Conservation (phyloP, 2,888 invertebrate species). For the Lordiphosa fenestrarum region DNA sequence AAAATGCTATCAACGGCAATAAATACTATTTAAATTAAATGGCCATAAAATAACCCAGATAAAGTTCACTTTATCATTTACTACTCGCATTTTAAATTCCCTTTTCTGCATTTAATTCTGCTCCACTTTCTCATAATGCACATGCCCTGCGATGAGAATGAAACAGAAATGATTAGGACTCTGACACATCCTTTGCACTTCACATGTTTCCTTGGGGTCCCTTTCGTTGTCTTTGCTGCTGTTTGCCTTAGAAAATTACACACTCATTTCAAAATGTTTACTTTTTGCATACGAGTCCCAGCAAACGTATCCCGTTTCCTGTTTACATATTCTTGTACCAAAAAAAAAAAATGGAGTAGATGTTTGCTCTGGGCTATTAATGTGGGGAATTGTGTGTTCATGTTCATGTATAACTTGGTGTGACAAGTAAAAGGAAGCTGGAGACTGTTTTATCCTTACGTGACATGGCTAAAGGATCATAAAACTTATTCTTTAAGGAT, state of each 20-base stretch:
- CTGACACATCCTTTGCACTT: conserved; percentile 13
- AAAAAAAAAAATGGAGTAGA: conserved; percentile 40
- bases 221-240: conserved; percentile 20
- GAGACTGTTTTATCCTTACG: conserved; percentile 20
- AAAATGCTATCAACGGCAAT: conserved; percentile 21
- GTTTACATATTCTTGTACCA: conserved; percentile 45
- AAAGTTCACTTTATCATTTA: conserved; percentile 6
- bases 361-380: conserved; percentile 52
- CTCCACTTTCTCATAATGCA: not conserved
- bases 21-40: conserved; percentile 29
- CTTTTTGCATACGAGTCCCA: conserved; percentile 50
- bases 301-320: conserved; percentile 59
- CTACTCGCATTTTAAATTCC: conserved; percentile 4
- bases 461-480: conserved; percentile 19
- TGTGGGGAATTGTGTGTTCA: conserved; percentile 12
- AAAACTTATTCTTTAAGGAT: conserved; percentile 14
- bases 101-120: conserved; percentile 2
- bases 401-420: conserved; percentile 32
- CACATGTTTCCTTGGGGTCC: conserved; percentile 31
- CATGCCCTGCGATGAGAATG: not conserved
- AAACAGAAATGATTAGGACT: not conserved
- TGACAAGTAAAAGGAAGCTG: conserved; percentile 65
- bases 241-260: conserved; percentile 71
- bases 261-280: conserved; percentile 67
- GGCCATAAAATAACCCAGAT: conserved; percentile 28